Evolutionary conservation across 2,888 invertebrate genomes (phyloP), one percentile per base, ranked within the genome.

Genomic region (Agonopterix subpropinquella): DNA sequence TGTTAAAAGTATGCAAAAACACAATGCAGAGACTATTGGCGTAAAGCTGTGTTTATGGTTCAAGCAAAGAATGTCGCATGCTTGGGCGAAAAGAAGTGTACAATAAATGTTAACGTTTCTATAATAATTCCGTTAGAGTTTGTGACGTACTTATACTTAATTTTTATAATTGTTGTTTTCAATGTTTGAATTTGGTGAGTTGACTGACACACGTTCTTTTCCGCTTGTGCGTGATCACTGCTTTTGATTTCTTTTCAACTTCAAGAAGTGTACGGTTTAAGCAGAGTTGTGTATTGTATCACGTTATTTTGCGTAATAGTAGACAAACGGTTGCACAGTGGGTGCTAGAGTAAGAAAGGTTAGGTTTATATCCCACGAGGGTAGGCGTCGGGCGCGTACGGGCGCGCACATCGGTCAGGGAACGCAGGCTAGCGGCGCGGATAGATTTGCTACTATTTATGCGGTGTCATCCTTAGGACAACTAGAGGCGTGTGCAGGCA

Each of bases 161-260:
- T 73, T 39, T 69, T 76, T 69, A 65, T 77, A 65, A 73, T 71
- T 77, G 76, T 82, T 81, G 76, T 85, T 73, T 77, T 71, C 70
- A 11, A 64, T 75, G 75, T 78, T 70, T 75, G 68, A 77, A 69
- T 74, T 72, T 70, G 66, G 28, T 28, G 28, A 28, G 28, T 77
- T 82, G 73, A 77, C 68, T 78, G 66, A 77, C 73, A 84, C 87
- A 86, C 86, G 73, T 86, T 84, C 85, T 85, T 86, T 28, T 86
- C 84, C 86, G 88, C 88, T 88, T 88, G 72, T 80, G 88, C 86
- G 88, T 87, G 81, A 73, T 82, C 88, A 88, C 88, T 67, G 88
- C 88, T 88, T 88, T 73, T 65, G 62, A 72, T 73, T 76, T 78
- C 72, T 47, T 58, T 62, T 60, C 54, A 28, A 28, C 28, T 28